Evolutionary conservation across 2,113 vertebrate genomes (phyloP).

Genomic region (Myiopsitta monachus): DNA sequence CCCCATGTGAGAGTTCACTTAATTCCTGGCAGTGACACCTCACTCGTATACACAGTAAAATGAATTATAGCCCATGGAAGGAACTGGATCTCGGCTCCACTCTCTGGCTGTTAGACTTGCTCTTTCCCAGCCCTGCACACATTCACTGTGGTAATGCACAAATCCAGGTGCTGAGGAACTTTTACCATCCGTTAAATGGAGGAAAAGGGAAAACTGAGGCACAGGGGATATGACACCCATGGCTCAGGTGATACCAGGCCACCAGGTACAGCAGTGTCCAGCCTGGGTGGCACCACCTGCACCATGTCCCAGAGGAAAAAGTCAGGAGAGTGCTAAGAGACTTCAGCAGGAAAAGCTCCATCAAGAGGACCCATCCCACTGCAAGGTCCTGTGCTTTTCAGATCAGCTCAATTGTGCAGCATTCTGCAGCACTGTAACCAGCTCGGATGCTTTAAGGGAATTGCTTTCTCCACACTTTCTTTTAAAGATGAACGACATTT

Average conservation of each 20-base stretch:
- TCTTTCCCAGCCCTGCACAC: background rate
- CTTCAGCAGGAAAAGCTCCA: background rate
- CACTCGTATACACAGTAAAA: rapidly evolving
- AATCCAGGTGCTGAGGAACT: background rate
- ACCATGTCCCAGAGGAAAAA: rapidly evolving
- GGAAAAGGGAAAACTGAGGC: background rate
- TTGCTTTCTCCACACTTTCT: background rate
- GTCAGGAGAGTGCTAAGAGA: rapidly evolving
- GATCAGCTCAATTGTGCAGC: background rate
- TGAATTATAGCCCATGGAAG: background rate
- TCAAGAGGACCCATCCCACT: rapidly evolving
- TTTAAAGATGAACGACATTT: background rate
- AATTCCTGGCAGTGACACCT: background rate
- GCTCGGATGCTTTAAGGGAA: background rate
- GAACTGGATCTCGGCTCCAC: background rate
- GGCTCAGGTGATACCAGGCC: background rate
- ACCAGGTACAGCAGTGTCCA: rapidly evolving
- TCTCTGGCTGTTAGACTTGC: background rate
- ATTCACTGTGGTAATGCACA: background rate
- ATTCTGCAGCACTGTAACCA: background rate
- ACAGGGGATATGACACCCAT: rapidly evolving
- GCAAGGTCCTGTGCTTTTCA: rapidly evolving
- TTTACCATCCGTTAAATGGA: rapidly evolving
- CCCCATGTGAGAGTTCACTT: background rate
- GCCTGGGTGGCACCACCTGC: background rate